Evolutionary conservation across 2,888 invertebrate genomes (phyloP).

Genomic region (Dasysyrphus albostriatus): DNA sequence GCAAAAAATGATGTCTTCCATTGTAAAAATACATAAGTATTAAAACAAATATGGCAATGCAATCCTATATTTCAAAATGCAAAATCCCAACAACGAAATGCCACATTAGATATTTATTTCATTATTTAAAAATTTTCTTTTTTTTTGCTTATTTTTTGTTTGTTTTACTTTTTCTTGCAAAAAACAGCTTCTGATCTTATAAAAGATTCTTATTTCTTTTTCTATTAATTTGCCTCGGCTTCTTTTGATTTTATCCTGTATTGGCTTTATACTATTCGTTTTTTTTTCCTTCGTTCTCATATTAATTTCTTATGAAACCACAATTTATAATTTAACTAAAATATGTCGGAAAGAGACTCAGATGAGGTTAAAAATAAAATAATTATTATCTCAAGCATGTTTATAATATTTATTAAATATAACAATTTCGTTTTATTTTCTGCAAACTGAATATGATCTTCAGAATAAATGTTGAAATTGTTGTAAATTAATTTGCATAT

Average conservation of each 20-base stretch:
- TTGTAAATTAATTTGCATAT: conserved; percentile 75
- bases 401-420: conserved; percentile 54
- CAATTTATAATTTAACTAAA: conserved; percentile 45
- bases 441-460: conserved; percentile 73
- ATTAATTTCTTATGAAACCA: conserved; percentile 34
- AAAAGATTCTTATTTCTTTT: conserved; percentile 21
- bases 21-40: conserved; percentile 27
- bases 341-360: conserved; percentile 40
- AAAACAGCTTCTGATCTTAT: conserved; percentile 49
- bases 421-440: conserved; percentile 43
- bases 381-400: conserved; percentile 72
- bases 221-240: conserved; percentile 47
- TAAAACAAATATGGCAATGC: conserved; percentile 51
- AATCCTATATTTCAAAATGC: conserved; percentile 70
- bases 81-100: conserved; percentile 75
- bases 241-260: conserved; percentile 67
- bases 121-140: conserved; percentile 8
- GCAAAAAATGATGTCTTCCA: conserved; percentile 68
- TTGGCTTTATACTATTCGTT: conserved; percentile 68
- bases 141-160: conserved; percentile 1
- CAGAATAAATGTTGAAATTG: conserved; percentile 74
- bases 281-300: conserved; percentile 17
- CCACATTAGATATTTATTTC: conserved; percentile 65
- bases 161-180: conserved; percentile 19
- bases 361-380: conserved; percentile 29